A percentile compares a stretch with the other conserved stretches of the same genome.
These are phyloP conservation scores for Timema cristinae DNA, from an alignment of 2,888 invertebrate species.

Conservation along the genomic window DNA sequence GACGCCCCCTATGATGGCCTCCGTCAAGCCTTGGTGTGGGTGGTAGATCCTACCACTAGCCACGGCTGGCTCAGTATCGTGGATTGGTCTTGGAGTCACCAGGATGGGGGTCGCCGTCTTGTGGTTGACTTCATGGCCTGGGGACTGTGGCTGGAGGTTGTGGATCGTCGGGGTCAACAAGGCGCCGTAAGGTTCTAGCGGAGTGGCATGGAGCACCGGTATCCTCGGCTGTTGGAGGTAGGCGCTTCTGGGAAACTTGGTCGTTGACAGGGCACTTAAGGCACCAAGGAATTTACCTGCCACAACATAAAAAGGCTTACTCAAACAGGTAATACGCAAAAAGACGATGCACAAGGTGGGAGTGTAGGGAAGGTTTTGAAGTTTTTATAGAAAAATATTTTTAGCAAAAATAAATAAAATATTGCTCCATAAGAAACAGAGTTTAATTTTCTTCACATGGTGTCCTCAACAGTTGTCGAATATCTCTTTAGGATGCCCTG, in stretches of 20 bases:
- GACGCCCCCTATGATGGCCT: background rate
- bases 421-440: no score
- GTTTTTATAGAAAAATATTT: no score
- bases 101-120: background rate
- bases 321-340: background rate
- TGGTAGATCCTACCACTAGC: background rate
- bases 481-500: no score
- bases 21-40: background rate
- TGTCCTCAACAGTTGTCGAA: no score
- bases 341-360: no score
- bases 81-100: slow-evolving; percentile 11
- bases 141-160: background rate
- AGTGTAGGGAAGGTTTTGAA: no score
- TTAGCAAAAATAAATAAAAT: no score
- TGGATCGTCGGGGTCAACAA: slow-evolving; percentile 18
- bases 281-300: slow-evolving; percentile 2
- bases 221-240: slow-evolving; percentile 20
- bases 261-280: background rate
- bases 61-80: background rate
- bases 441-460: no score
- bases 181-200: slow-evolving; percentile 26
- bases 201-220: slow-evolving; percentile 29
- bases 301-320: background rate
- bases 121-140: background rate
- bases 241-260: background rate